Base-by-base conservation (phyloP, 2,888 invertebrate genomes). In the Podabrus alpinus region DNA sequence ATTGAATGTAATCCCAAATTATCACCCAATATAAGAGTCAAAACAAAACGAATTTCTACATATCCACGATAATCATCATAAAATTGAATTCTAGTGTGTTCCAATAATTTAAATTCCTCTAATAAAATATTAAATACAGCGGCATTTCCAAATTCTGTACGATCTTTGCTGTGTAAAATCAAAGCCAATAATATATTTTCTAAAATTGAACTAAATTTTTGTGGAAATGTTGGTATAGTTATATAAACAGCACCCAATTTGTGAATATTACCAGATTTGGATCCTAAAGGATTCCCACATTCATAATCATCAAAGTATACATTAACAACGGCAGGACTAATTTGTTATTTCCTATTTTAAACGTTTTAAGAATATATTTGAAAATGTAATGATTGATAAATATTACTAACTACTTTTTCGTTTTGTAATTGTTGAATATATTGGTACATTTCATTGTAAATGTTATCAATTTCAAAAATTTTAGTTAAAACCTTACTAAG, bases 121-220 rank as follows among this genome's bases (percentile, higher is more conserved):
- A 83, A 78, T 11, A 84, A 69, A 60, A 77, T 75, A 15, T 75
- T 59, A 79, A 83, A 81, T 64, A 80, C 79, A 68, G 74, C 69
- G 15, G 71, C 71, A 71, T 80, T 83, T 15, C 79, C 80, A 69
- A 79, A 80, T 45, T 77, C 74, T 74, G 82, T 83, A 61, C 79
- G 66, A 77, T 83, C 82, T 29, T 74, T 25, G 59, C 79, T 66
- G 76, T 82, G n/a, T n/a, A n/a, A n/a, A n/a, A n/a, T n/a, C n/a
- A n/a, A 79, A 24, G 73, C 77, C 60, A 81, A 78, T 78, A 82
- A 80, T 13, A 81, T 77, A 59, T 77, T 74, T 61, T 76, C 59
- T 66, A 79, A 73, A 15, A 66, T 59, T 15, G 77, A 72, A 17
- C 29, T 15, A 62, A 66, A 67, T 25, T 79, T 17, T 5, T 71